Evolutionary conservation across 1,140 invertebrate genomes (phyloP).

Genomic region (Nephila pilipes): DNA sequence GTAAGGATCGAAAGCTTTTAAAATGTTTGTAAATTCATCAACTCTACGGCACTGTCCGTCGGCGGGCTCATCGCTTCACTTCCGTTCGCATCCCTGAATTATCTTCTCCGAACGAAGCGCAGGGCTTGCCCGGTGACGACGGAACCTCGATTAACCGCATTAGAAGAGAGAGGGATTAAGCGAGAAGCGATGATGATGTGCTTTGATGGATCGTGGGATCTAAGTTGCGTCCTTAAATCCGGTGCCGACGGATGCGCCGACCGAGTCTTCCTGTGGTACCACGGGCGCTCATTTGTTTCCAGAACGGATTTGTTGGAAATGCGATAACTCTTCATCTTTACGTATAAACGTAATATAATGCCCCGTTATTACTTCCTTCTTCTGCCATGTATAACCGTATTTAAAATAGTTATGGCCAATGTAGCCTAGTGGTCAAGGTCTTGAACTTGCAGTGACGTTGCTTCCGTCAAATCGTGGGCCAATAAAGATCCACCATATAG

Average conservation of each 20-base stretch:
- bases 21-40: not conserved
- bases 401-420: no score
- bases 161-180: not conserved
- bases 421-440: no score
- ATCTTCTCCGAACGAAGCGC: not conserved
- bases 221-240: not conserved
- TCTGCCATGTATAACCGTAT: no score
- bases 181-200: not conserved
- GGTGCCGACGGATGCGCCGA: not conserved
- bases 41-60: not conserved
- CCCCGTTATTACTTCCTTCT: no score
- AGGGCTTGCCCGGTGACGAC: not conserved
- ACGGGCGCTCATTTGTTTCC: not conserved
- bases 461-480: no score
- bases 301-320: not conserved
- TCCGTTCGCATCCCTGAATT: not conserved
- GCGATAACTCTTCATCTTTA: no score
- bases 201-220: not conserved
- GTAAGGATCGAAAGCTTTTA: not conserved
- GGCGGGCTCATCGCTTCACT: not conserved
- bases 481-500: no score
- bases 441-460: no score
- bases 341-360: no score
- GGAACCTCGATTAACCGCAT: slow-evolving; percentile 22
- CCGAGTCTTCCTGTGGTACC: not conserved